A percentile compares a stretch with the other conserved stretches of the same genome.
Evolutionary conservation across 2,797 vertebrate species (phyloP).

Genomic region (Nasua narica): DNA sequence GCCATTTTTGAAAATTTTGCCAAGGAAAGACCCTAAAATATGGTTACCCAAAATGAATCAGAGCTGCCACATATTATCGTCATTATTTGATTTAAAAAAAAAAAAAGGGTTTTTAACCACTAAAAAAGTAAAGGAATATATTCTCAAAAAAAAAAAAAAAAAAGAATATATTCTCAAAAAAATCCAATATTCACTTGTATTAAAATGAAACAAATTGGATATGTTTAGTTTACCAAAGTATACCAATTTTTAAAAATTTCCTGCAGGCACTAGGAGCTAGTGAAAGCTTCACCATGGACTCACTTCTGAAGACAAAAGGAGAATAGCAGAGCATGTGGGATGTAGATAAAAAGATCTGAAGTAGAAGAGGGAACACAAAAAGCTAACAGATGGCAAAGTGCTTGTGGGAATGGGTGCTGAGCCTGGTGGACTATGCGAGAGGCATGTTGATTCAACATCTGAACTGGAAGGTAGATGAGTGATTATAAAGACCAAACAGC

Average conservation of each 20-base stretch:
- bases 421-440: no score
- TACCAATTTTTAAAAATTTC: background rate
- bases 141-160: background rate
- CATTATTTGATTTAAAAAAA: background rate
- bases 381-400: background rate
- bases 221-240: background rate
- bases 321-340: background rate
- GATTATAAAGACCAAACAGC: rapidly evolving
- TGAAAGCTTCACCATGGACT: background rate
- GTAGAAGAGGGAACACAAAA: background rate
- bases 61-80: background rate
- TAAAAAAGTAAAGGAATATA: background rate
- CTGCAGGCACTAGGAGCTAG: background rate
- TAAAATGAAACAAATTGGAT: background rate
- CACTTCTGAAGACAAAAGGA: background rate
- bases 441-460: background rate
- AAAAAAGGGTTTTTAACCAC: background rate
- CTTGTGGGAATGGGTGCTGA: rapidly evolving
- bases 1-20: background rate
- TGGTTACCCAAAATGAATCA: background rate
- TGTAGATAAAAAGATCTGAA: background rate
- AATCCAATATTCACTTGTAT: background rate
- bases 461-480: background rate
- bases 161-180: background rate
- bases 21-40: background rate